Conservation (phyloP, 2,113 vertebrate genomes). For the Recurvirostra avosetta region DNA sequence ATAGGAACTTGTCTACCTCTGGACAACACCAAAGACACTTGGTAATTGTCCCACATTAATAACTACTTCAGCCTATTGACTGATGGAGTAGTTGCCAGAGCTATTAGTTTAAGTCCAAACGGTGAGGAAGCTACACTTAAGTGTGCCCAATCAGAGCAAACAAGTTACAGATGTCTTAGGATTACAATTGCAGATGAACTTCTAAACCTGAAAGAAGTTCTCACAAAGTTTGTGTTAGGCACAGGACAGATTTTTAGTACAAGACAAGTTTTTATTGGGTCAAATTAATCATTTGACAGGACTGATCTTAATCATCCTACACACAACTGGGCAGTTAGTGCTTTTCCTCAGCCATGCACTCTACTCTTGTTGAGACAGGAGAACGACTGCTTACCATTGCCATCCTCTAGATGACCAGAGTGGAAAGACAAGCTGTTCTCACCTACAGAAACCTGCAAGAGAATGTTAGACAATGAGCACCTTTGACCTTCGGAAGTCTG, state of each 20-base stretch:
- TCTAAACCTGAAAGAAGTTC: neutral
- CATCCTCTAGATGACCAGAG: slow-evolving; percentile 50
- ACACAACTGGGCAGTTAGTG: neutral
- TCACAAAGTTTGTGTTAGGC: neutral
- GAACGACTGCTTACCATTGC: slow-evolving; percentile 44
- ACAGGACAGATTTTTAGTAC: neutral
- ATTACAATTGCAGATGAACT: neutral
- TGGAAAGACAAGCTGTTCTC: slow-evolving; percentile 54
- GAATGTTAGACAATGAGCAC: neutral
- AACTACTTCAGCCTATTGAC: neutral
- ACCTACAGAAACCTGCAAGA: slow-evolving; percentile 59
- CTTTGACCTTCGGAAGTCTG: neutral
- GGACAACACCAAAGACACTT: neutral
- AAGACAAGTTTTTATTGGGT: neutral
- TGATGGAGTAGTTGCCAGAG: neutral
- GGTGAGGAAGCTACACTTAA: neutral
- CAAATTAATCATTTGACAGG: neutral
- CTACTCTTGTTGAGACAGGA: neutral
- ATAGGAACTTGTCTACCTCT: neutral
- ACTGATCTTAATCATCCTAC: neutral
- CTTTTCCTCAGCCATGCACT: neutral
- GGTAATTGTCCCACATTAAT: neutral
- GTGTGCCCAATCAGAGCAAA: neutral
- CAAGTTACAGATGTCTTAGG: neutral
- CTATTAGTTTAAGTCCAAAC: neutral